These are phyloP conservation scores for Turritopsis dohrnii DNA, from an alignment of 30 jellyfish, hydroid and myxozoan genomes.

Conservation along the genomic window DNA sequence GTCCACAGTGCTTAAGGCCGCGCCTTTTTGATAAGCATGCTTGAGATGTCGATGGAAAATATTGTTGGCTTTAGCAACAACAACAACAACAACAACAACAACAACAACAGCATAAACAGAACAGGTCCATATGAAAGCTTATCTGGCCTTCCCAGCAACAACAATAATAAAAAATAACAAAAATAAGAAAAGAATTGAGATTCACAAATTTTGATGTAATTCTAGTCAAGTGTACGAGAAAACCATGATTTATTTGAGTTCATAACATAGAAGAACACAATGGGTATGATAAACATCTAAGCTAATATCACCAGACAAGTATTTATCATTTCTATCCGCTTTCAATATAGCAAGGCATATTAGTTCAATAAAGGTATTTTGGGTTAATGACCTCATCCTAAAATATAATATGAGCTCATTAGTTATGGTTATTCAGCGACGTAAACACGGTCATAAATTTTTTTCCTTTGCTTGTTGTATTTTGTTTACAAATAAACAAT, in stretches of 20 bases:
- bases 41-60: too few species aligned
- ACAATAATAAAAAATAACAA: too few species aligned
- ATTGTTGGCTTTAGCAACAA: too few species aligned
- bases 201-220: too few species aligned
- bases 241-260: neutral
- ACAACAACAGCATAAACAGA: too few species aligned
- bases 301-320: neutral
- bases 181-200: too few species aligned
- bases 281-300: neutral
- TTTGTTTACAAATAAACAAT: neutral
- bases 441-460: neutral
- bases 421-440: neutral
- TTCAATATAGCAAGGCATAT: neutral
- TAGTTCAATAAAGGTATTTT: neutral
- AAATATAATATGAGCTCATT: neutral
- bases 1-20: too few species aligned
- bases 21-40: too few species aligned
- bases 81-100: too few species aligned
- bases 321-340: neutral
- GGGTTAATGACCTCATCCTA: neutral
- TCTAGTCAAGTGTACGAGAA: neutral
- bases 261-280: neutral
- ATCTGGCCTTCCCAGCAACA: too few species aligned
- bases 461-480: neutral
- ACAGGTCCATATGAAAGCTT: too few species aligned